Percentiles rank a stretch among this genome's conserved stretches.
phyloP scores from a whole-genome alignment of 1,140 invertebrate species.

The Drosophila aff. region DNA sequence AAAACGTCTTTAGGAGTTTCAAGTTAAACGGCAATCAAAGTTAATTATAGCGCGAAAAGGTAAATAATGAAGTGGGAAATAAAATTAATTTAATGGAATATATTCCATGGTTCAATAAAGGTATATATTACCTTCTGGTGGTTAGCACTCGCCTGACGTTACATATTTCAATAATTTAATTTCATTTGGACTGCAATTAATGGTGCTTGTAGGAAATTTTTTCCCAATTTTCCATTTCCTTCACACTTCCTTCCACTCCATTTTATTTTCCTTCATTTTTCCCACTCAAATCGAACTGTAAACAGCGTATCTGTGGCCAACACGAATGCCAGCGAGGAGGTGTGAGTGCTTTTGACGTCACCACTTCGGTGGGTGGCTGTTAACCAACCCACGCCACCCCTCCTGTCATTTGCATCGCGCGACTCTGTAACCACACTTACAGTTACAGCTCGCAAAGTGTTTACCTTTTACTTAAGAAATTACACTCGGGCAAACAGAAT shows the following conservation, averaged over 20 bases:
- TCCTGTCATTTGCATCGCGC: constrained; percentile 71
- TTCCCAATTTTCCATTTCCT: constrained; percentile 54
- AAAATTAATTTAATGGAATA: not conserved
- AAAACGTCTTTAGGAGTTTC: not conserved
- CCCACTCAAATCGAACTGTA: constrained; percentile 65
- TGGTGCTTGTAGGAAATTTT: constrained; percentile 23
- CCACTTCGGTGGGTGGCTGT: constrained; percentile 14
- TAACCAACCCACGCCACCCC: not conserved
- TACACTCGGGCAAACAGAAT: constrained; percentile 83
- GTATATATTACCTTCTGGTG: not conserved
- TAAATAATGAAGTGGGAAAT: not conserved
- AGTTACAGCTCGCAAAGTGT: constrained; percentile 74
- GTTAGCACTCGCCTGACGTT: not conserved
- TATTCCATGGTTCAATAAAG: not conserved
- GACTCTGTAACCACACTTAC: constrained; percentile 55
- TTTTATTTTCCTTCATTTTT: not conserved
- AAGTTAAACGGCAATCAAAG: not conserved
- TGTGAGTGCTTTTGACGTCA: constrained; percentile 42
- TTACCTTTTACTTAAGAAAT: constrained; percentile 85
- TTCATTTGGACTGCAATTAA: constrained; percentile 1
- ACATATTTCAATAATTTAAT: not conserved
- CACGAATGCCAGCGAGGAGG: not conserved
- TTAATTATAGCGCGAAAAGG: too few species aligned
- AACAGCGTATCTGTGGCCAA: constrained; percentile 37
- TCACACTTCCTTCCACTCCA: constrained; percentile 9